Conservation (phyloP, 2,113 vertebrate genomes). For the Anhinga rufa region DNA sequence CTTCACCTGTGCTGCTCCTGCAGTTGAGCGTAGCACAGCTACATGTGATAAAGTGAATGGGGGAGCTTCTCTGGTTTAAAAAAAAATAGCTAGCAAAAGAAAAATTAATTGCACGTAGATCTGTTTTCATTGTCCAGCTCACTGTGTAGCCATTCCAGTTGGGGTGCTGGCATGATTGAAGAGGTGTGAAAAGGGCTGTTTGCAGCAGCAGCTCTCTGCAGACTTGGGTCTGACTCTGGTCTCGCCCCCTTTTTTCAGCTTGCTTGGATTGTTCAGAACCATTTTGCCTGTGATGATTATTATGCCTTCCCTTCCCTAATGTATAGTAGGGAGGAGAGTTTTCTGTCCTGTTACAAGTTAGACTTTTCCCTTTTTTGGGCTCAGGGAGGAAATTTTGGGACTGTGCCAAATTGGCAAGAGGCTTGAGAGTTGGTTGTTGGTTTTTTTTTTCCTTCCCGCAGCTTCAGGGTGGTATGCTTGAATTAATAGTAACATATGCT, state of each 20-base stretch:
- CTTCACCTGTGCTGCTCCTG: not conserved
- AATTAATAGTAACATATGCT: not conserved
- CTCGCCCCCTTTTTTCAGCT: not conserved
- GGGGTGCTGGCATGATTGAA: not conserved
- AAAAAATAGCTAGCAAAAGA: not conserved
- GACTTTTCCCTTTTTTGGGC: not conserved
- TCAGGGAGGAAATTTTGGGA: not conserved
- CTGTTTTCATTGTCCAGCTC: not conserved
- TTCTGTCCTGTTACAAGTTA: not conserved
- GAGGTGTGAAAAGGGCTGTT: not conserved
- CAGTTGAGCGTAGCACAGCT: not conserved
- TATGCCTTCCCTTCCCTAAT: not conserved
- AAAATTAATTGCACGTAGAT: not conserved
- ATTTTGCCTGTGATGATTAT: not conserved
- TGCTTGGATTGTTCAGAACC: not conserved
- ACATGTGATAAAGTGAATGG: not conserved
- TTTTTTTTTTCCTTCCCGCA: not conserved
- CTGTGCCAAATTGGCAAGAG: not conserved
- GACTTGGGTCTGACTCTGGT: rapidly evolving
- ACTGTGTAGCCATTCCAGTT: not conserved
- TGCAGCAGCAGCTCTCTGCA: not conserved
- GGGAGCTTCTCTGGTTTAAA: not conserved
- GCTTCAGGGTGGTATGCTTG: not conserved
- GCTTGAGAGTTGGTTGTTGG: not conserved
- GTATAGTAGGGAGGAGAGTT: not conserved